Evolutionary conservation across 2,113 vertebrate species (phyloP), one percentile per base, ranked within the genome.

Genomic region (Pteruthius melanotis): DNA sequence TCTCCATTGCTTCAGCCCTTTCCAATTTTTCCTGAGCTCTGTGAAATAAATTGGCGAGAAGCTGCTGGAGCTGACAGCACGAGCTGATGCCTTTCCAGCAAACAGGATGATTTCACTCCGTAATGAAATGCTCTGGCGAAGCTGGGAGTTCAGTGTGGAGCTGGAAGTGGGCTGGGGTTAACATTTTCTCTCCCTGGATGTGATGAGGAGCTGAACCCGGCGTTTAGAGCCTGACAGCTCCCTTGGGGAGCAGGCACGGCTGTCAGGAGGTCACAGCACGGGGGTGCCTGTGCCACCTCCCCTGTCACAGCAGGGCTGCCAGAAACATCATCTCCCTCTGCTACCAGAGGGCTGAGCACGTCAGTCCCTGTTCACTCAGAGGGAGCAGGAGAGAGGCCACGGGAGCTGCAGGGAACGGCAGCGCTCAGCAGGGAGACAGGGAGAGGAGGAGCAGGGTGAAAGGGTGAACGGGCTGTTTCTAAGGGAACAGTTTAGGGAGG

Each of bases 31-130:
- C 71, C 71, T 49, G 6, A 90, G 88, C 47, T 44, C 59, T 60
- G 64, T 50, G 80, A 87, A 92, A 92, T 24, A 90, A 94, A 91
- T 82, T 83, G 88, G 92, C 94, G 42, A 40, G 94, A 21, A 90
- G 54, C 78, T 85, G 74, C 90, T 57, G 93, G 94, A 81, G 63
- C 71, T 37, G 61, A 56, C 83, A 78, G 50, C 12, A 37, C 60
- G 69, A 59, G 71, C 84, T 70, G 90, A 33, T 17, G 47, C 21
- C 5, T 78, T 93, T 78, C 68, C 72, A 94, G 76, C 85, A 39
- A 78, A 5, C 40, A 10, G 85, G 30, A 57, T 92, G 76, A 94
- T 70, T 96, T 89, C 64, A 80, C 56, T 49, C 71, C 11, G 1
- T 15, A 59, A 21, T 11, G 37, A 80, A 92, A 65, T 2, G 60